Evolutionary conservation across 2,113 vertebrate genomes (phyloP).

Genomic region (Stegostoma tigrinum): DNA sequence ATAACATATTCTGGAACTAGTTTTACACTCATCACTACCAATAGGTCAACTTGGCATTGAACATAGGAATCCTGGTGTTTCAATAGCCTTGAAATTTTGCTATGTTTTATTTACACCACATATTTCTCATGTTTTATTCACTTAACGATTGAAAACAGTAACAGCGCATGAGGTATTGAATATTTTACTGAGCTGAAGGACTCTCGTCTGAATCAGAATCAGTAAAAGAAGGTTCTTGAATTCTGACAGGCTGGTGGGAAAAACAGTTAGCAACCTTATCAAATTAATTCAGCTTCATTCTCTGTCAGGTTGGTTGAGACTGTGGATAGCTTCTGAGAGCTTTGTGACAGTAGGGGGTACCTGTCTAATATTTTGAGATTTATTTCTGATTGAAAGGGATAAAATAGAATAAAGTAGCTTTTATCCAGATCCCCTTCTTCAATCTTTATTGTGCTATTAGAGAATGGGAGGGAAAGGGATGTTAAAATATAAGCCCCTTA

Average conservation of each 20-base stretch:
- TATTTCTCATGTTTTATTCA: neutral
- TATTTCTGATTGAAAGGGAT: neutral
- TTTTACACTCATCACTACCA: neutral
- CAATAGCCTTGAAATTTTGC: neutral
- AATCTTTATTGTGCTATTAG: neutral
- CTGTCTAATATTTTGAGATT: neutral
- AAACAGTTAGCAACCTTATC: neutral
- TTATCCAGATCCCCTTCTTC: too few species aligned
- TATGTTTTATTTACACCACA: neutral
- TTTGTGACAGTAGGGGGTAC: neutral
- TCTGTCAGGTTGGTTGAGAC: neutral
- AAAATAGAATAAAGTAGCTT: neutral
- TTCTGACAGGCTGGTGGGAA: neutral
- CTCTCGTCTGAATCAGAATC: neutral
- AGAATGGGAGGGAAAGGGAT: neutral
- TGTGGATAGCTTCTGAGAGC: neutral
- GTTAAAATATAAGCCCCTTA: neutral
- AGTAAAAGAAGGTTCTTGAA: neutral
- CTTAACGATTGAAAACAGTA: neutral
- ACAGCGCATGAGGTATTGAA: neutral
- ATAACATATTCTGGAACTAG: neutral
- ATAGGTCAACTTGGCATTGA: neutral
- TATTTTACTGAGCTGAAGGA: neutral
- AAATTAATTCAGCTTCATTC: neutral
- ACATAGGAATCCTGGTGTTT: neutral